phyloP scores from a whole-genome alignment of 2,888 invertebrate genomes.

The Lacanobia wlatinum region DNA sequence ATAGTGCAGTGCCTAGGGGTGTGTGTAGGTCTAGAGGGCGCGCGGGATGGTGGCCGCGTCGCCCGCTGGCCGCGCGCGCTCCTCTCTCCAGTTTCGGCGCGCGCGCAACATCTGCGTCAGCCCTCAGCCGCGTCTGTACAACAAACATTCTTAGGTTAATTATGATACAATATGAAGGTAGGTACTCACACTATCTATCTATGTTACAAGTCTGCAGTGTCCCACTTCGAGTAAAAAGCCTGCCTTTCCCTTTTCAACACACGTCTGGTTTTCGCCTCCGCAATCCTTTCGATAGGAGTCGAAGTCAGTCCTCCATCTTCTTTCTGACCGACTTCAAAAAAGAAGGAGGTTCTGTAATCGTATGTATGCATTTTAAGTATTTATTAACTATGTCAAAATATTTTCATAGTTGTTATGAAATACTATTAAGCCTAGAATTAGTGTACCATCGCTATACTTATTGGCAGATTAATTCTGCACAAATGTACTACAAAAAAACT shows the following conservation, averaged over 20 bases:
- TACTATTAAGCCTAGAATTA: too few relatives aligned
- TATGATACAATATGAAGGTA: not conserved
- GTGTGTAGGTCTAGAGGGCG: constrained; percentile 84
- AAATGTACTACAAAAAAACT: too few relatives aligned
- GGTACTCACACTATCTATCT: not conserved
- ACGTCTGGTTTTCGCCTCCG: not conserved
- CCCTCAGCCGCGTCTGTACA: constrained; percentile 75
- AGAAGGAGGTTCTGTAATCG: too few relatives aligned
- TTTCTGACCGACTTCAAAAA: too few relatives aligned
- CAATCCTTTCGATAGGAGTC: not conserved
- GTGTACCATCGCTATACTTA: too few relatives aligned
- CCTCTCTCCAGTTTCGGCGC: constrained; percentile 81
- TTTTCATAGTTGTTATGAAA: too few relatives aligned
- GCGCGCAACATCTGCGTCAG: constrained; percentile 86
- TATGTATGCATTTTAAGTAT: too few relatives aligned
- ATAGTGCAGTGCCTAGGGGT: constrained; percentile 82
- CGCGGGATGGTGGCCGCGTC: constrained; percentile 85
- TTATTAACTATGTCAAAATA: too few relatives aligned
- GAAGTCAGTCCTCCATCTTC: too few relatives aligned
- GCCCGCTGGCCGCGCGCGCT: constrained; percentile 87
- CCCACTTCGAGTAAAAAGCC: too few relatives aligned
- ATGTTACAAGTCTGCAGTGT: not conserved
- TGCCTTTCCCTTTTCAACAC: not conserved
- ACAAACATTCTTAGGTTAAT: constrained; percentile 21
- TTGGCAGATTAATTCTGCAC: too few relatives aligned